These are phyloP conservation scores for Taeniopygia guttata DNA, from an alignment of 2,797 vertebrate species.

Conservation along the genomic window DNA sequence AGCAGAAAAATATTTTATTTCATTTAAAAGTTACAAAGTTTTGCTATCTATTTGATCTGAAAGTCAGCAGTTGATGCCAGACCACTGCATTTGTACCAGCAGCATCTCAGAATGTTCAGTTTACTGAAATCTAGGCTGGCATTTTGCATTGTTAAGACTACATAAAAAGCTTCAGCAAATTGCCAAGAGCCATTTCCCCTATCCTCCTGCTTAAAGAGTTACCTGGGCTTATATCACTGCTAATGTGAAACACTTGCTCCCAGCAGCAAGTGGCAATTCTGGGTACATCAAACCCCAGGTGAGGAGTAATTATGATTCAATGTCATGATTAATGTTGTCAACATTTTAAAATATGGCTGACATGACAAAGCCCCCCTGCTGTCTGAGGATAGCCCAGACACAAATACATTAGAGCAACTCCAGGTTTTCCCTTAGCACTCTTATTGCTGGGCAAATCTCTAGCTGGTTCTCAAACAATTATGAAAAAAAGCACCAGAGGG, in stretches of 20 bases:
- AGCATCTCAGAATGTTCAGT: not conserved
- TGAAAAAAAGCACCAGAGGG: not conserved
- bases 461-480: not conserved
- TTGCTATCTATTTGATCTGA: not conserved
- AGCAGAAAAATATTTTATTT: not conserved
- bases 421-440: not conserved
- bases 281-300: constrained; percentile 39
- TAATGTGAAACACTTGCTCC: constrained; percentile 53
- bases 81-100: not conserved
- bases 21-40: not conserved
- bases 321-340: constrained; percentile 56
- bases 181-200: not conserved
- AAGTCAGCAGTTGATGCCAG: not conserved
- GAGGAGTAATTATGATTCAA: constrained; percentile 59
- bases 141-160: constrained; percentile 37
- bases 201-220: not conserved
- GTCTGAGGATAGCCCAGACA: not conserved
- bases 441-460: not conserved
- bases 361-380: constrained; percentile 26
- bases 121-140: constrained; percentile 39
- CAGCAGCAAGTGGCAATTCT: constrained; percentile 46
- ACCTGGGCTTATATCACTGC: constrained; percentile 30
- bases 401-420: constrained; percentile 18
- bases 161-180: constrained; percentile 31
- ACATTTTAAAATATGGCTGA: constrained; percentile 39